Evolutionary conservation across 2,888 invertebrate species (phyloP).

Genomic region (Melieria crassipennis): DNA sequence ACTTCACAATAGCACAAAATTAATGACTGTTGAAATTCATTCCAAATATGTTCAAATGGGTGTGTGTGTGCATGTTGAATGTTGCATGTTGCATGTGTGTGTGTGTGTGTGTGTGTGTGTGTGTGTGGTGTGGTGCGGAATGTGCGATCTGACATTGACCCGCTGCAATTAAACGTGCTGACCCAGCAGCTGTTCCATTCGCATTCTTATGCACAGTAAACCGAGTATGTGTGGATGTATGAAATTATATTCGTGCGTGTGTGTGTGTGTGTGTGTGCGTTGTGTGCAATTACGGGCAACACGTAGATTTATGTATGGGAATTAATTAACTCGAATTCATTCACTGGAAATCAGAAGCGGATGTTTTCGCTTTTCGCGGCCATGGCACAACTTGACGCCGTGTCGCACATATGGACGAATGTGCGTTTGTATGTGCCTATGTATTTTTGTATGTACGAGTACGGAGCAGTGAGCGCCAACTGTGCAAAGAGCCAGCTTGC

Average conservation of each 20-base stretch:
- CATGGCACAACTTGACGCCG: too few species aligned
- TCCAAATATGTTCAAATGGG: too few species aligned
- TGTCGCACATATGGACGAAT: too few species aligned
- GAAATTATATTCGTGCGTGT: background rate
- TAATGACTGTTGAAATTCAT: too few species aligned
- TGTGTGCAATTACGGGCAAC: background rate
- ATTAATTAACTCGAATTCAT: constrained; percentile 59
- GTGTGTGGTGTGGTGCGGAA: constrained; percentile 2
- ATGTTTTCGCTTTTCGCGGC: constrained; percentile 1
- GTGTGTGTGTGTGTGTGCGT: background rate
- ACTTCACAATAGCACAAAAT: too few species aligned
- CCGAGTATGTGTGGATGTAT: background rate
- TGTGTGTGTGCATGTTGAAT: background rate
- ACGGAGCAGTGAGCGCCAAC: too few species aligned
- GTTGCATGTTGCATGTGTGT: too few species aligned
- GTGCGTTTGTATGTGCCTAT: too few species aligned
- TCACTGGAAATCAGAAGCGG: constrained; percentile 51
- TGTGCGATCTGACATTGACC: constrained; percentile 34
- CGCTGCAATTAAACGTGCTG: constrained; percentile 26
- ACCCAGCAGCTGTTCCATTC: background rate
- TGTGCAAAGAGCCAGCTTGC: too few species aligned
- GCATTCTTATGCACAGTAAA: background rate
- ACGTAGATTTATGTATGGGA: constrained; percentile 33
- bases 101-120: background rate
- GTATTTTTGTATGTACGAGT: too few species aligned